phyloP scores from a whole-genome alignment of 1,140 invertebrate species.

The Pogonus chalceus region DNA sequence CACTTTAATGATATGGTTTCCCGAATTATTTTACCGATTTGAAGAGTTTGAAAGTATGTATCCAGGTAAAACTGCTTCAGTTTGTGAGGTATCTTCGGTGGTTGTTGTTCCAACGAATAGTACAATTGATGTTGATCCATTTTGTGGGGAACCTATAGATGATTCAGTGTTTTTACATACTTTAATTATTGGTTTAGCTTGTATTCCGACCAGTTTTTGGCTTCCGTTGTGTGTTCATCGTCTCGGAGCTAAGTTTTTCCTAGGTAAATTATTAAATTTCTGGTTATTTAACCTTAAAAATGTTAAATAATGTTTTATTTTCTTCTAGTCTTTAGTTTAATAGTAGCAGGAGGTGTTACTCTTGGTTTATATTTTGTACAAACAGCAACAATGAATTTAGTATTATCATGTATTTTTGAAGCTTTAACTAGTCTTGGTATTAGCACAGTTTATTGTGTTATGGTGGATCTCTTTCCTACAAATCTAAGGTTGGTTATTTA shows the following conservation, averaged over 20 bases:
- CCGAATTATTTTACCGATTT: slow-evolving; percentile 66
- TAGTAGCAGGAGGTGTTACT: slow-evolving; percentile 60
- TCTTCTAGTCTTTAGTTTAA: slow-evolving; percentile 57
- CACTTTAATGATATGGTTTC: slow-evolving; percentile 76
- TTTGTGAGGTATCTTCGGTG: slow-evolving; percentile 58
- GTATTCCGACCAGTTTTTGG: slow-evolving; percentile 61
- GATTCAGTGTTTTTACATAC: slow-evolving; percentile 59
- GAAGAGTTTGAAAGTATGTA: slow-evolving; percentile 53
- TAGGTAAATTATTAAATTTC: slow-evolving; percentile 43
- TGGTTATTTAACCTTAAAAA: not conserved
- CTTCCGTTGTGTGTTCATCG: slow-evolving; percentile 60
- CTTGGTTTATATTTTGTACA: slow-evolving; percentile 66
- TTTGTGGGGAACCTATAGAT: slow-evolving; percentile 48
- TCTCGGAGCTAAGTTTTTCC: slow-evolving; percentile 62
- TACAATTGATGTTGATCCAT: slow-evolving; percentile 30
- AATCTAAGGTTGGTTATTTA: slow-evolving; percentile 52
- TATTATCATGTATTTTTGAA: slow-evolving; percentile 65
- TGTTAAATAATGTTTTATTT: slow-evolving; percentile 11
- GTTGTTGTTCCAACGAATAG: slow-evolving; percentile 31
- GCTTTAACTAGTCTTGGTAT: slow-evolving; percentile 63
- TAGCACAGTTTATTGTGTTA: slow-evolving; percentile 61
- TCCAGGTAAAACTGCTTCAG: slow-evolving; percentile 52
- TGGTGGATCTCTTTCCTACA: slow-evolving; percentile 67
- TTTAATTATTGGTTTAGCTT: slow-evolving; percentile 59
- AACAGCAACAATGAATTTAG: slow-evolving; percentile 56